phyloP scores from a whole-genome alignment of 2,797 vertebrate species.

The Muraenolepis orangiensis region DNA sequence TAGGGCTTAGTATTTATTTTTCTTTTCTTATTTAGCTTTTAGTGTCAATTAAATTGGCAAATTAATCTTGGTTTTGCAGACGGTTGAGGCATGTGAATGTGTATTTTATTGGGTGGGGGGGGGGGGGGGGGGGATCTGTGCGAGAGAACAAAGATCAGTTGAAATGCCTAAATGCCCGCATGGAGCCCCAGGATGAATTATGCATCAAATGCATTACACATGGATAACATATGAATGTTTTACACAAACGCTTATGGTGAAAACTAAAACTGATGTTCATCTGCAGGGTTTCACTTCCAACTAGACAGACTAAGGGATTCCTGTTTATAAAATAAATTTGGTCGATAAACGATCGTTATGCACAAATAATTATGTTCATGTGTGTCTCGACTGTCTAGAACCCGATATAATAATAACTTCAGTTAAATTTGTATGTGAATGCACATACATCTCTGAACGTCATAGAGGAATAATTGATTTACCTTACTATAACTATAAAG shows the following conservation, averaged over 20 bases:
- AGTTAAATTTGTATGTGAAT: neutral
- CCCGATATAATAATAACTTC: neutral
- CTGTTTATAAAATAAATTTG: too few relatives aligned
- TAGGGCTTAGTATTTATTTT: neutral
- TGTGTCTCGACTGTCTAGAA: neutral
- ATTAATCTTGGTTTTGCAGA: neutral
- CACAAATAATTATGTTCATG: too few relatives aligned
- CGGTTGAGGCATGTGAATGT: neutral
- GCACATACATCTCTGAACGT: neutral
- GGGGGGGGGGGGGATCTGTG: neutral
- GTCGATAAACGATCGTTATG: too few relatives aligned
- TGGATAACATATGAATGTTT: neutral
- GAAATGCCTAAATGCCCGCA: neutral
- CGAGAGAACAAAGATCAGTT: neutral
- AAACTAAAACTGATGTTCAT: constrained; percentile 13
- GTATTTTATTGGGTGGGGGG: neutral
- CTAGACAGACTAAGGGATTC: constrained; percentile 7
- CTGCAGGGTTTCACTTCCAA: constrained; percentile 6
- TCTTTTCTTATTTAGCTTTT: neutral
- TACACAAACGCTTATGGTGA: neutral
- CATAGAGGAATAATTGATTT: neutral
- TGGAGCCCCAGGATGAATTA: neutral
- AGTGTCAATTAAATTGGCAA: neutral
- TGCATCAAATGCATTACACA: neutral
- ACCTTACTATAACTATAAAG: neutral